phyloP scores from a whole-genome alignment of 53 echinoderm and acorn worm genomes.

The Holothuria scabra region DNA sequence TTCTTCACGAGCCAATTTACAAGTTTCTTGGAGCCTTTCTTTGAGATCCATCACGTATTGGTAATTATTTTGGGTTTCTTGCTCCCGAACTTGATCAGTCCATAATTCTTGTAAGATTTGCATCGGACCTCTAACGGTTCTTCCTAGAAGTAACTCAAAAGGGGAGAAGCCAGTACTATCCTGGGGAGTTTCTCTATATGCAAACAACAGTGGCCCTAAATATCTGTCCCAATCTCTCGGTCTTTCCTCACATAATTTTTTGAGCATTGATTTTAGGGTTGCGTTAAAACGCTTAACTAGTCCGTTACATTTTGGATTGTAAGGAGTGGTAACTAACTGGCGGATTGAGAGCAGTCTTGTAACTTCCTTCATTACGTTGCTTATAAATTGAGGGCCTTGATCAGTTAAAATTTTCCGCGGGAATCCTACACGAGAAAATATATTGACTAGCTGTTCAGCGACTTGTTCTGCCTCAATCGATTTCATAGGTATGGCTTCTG shows the following conservation, averaged over 20 bases:
- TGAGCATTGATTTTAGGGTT: not conserved
- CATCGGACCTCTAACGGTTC: constrained; percentile 58
- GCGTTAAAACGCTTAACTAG: constrained; percentile 46
- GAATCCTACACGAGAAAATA: constrained; percentile 47
- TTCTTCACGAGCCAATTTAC: constrained; percentile 31
- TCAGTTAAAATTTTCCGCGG: constrained; percentile 48
- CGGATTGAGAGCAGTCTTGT: constrained; percentile 49
- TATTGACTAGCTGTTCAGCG: constrained; percentile 37
- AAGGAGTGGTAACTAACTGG: constrained; percentile 40
- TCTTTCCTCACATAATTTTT: constrained; percentile 20
- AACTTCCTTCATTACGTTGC: constrained; percentile 47
- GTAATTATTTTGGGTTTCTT: constrained; percentile 55
- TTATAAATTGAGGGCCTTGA: constrained; percentile 48
- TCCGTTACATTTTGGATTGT: constrained; percentile 60
- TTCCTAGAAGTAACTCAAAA: constrained; percentile 12
- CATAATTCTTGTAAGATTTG: constrained; percentile 52
- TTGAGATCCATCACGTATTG: constrained; percentile 61
- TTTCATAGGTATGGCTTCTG: constrained; percentile 53
- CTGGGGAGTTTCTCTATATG: constrained; percentile 6
- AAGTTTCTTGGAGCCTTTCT: constrained; percentile 54
- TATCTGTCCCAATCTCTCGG: constrained; percentile 29
- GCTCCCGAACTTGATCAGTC: constrained; percentile 41
- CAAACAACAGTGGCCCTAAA: constrained; percentile 1
- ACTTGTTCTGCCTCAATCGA: constrained; percentile 49
- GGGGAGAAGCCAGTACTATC: constrained; percentile 1